Percentiles rank a stretch among this genome's conserved stretches.
Evolutionary conservation across 2,113 vertebrate genomes (phyloP).

Genomic region (Marmota flaviventris): DNA sequence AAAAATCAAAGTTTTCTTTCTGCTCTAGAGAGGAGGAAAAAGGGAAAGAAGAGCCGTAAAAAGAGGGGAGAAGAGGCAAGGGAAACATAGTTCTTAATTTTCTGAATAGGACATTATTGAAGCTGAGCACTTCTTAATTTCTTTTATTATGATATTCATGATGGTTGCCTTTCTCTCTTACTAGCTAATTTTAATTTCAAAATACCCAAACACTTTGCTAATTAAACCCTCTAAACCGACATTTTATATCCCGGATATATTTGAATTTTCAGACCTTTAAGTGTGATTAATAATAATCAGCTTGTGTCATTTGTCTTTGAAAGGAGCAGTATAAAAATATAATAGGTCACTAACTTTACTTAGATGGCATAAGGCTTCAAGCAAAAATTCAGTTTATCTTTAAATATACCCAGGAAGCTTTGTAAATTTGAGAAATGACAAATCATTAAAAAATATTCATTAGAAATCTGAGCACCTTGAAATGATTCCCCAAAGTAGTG

Average conservation of each 20-base stretch:
- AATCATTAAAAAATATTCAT: constrained; percentile 1
- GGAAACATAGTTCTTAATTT: neutral
- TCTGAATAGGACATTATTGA: neutral
- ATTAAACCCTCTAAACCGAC: neutral
- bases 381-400: neutral
- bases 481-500: neutral
- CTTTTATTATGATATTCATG: constrained; percentile 38
- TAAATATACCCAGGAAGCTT: neutral
- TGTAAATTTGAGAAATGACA: constrained; percentile 1
- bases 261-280: neutral
- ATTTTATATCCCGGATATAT: neutral
- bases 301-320: constrained; percentile 2
- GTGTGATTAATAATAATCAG: constrained; percentile 19
- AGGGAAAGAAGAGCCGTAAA: too few relatives aligned
- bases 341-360: neutral
- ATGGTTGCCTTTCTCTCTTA: constrained; percentile 5
- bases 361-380: neutral
- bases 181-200: constrained; percentile 43
- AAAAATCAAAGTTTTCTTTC: neutral
- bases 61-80: neutral
- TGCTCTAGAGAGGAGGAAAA: neutral
- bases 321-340: neutral
- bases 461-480: neutral
- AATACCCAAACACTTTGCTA: neutral
- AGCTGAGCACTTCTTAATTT: constrained; percentile 12